Conservation (phyloP, 2,888 invertebrate genomes). For the Uropetala carovei region DNA sequence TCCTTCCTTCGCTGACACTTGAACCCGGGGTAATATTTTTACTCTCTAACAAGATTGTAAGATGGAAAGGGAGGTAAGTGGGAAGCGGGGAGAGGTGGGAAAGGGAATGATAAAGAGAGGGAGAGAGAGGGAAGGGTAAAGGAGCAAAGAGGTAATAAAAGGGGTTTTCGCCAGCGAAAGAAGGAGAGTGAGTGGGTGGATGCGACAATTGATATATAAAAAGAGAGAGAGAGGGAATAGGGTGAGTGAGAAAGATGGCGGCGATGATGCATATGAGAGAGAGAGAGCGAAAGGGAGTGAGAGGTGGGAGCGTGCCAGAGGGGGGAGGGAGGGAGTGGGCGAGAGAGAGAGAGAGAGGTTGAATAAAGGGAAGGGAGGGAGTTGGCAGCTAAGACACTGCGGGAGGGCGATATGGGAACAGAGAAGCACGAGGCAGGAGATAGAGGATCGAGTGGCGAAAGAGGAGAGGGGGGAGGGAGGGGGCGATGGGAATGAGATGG, state of each 20-base stretch:
- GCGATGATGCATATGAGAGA: background rate
- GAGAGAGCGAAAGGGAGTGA: too few species aligned
- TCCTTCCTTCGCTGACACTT: background rate
- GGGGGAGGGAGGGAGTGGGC: background rate
- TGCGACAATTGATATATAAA: background rate
- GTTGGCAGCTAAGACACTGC: slow-evolving; percentile 23
- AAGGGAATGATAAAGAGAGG: background rate
- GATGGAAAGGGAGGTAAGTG: background rate
- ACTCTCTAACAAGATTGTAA: too few species aligned
- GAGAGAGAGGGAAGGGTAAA: background rate
- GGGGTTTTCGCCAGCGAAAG: background rate
- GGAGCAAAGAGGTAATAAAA: background rate
- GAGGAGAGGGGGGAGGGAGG: too few species aligned
- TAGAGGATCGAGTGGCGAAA: background rate
- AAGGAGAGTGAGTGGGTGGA: background rate
- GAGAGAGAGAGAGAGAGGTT: background rate
- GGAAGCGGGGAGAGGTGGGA: background rate
- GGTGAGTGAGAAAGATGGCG: background rate
- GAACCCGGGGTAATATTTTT: background rate
- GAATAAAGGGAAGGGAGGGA: too few species aligned
- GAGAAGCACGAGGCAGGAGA: too few species aligned
- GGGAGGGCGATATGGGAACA: background rate
- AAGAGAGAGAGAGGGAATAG: background rate
- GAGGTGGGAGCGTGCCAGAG: background rate
- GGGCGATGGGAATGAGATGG: background rate